Percentiles rank a stretch among this genome's conserved stretches.
These are phyloP conservation scores for Eulacestoma nigropectus DNA, from an alignment of 2,113 vertebrate species.

Conservation along the genomic window DNA sequence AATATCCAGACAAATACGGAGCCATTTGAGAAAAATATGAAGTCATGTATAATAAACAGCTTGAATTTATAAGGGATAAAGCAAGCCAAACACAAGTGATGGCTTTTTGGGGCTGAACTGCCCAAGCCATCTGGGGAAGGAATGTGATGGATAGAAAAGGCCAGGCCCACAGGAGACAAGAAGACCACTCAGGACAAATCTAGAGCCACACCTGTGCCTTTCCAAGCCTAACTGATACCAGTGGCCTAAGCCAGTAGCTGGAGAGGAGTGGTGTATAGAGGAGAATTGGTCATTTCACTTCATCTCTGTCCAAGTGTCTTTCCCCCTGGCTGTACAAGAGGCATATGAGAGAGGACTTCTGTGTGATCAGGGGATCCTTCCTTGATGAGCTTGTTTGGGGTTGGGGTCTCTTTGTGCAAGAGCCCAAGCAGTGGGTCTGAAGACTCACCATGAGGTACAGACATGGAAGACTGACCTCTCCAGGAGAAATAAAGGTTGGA, in stretches of 20 bases:
- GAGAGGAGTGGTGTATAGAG: background rate
- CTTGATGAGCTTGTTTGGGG: background rate
- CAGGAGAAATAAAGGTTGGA: background rate
- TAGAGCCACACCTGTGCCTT: background rate
- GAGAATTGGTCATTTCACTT: background rate
- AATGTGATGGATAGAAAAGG: background rate
- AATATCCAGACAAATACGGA: slow-evolving; percentile 8
- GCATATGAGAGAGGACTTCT: background rate
- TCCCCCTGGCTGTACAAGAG: background rate
- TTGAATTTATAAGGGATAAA: background rate
- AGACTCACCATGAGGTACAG: background rate
- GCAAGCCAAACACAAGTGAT: background rate
- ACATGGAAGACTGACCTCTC: background rate
- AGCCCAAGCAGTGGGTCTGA: background rate
- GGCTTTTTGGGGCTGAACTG: background rate
- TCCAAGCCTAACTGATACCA: background rate
- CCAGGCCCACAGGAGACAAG: background rate
- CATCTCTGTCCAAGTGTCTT: background rate
- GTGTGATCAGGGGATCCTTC: background rate
- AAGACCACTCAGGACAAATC: background rate
- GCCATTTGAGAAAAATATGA: slow-evolving; percentile 16
- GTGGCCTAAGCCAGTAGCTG: background rate
- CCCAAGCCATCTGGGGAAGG: background rate
- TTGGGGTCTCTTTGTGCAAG: background rate
- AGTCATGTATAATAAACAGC: slow-evolving; percentile 27